These are phyloP conservation scores for Nannoperca australis DNA, from an alignment of 2,797 vertebrate genomes.

Conservation along the genomic window DNA sequence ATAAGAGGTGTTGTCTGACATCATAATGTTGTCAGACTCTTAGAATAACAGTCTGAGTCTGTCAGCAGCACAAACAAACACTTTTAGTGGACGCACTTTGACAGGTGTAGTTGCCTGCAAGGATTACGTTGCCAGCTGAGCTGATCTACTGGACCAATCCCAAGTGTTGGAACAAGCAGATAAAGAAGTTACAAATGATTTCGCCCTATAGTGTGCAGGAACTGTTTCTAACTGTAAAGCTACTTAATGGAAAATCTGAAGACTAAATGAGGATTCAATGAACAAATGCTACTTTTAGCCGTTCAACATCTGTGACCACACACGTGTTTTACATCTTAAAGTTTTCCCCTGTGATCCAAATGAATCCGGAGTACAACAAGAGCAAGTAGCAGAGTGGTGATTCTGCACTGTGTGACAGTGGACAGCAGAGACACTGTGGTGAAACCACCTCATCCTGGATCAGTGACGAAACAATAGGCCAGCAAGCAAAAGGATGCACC, in stretches of 20 bases:
- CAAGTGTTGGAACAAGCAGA: background rate
- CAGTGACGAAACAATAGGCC: constrained; percentile 22
- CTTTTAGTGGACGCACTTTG: no score
- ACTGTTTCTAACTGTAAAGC: background rate
- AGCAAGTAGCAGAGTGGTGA: constrained; percentile 1
- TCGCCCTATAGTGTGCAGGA: background rate
- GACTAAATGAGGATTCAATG: background rate
- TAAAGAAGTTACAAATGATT: background rate
- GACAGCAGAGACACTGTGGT: constrained; percentile 2
- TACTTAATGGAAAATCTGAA: background rate
- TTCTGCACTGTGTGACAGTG: background rate
- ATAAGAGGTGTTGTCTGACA: no score
- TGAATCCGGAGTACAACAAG: background rate
- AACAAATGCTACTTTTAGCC: background rate
- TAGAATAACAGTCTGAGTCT: no score
- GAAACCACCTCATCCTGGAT: constrained; percentile 16
- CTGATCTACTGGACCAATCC: no score
- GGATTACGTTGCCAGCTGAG: no score
- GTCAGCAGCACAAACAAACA: no score
- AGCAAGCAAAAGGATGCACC: constrained; percentile 31
- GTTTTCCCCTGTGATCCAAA: background rate
- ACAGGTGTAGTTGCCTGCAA: no score
- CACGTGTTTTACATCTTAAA: background rate
- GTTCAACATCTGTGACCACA: background rate
- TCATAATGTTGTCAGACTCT: no score